Conservation (phyloP, 2,888 invertebrate species). For the Aleiodes alternator region DNA sequence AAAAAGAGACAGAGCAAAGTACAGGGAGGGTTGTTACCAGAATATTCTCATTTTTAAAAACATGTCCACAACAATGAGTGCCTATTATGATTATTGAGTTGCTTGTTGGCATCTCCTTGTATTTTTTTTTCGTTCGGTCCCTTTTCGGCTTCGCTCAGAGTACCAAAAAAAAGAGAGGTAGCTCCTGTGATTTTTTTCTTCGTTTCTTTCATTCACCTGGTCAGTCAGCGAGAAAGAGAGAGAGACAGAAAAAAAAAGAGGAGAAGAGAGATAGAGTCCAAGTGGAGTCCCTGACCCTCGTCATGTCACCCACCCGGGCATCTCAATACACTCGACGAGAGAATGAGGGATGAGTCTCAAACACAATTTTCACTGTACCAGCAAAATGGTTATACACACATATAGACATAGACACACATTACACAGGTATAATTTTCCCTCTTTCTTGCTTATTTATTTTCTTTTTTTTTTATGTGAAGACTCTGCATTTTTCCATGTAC, state of each 20-base stretch:
- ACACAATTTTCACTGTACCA: slow-evolving; percentile 61
- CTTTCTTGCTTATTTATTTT: slow-evolving; percentile 21
- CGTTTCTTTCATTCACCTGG: slow-evolving; percentile 55
- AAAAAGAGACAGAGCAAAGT: not conserved
- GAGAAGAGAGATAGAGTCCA: not conserved
- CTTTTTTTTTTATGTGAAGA: not conserved
- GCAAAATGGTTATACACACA: slow-evolving; percentile 57
- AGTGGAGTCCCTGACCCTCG: slow-evolving; percentile 67
- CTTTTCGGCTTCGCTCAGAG: slow-evolving; percentile 15
- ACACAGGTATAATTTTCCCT: slow-evolving; percentile 29
- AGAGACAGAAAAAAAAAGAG: not conserved
- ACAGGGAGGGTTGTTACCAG: slow-evolving; percentile 28
- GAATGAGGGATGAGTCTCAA: slow-evolving; percentile 50
- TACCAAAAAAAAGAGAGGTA: not conserved
- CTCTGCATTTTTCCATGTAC: slow-evolving; percentile 21
- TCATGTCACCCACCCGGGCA: slow-evolving; percentile 68
- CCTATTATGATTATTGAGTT: slow-evolving; percentile 71
- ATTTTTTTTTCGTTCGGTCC: slow-evolving; percentile 27
- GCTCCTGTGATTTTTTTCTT: slow-evolving; percentile 63
- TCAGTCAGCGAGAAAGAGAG: slow-evolving; percentile 3
- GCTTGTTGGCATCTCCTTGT: slow-evolving; percentile 34
- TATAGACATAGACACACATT: slow-evolving; percentile 31
- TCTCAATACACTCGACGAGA: slow-evolving; percentile 67
- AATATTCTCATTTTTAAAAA: slow-evolving; percentile 71
- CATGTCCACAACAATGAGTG: slow-evolving; percentile 74